A percentile compares a stretch with the other conserved stretches of the same genome.
Conservation (phyloP, 2,888 invertebrate genomes). For the Ernsta delagoae region DNA sequence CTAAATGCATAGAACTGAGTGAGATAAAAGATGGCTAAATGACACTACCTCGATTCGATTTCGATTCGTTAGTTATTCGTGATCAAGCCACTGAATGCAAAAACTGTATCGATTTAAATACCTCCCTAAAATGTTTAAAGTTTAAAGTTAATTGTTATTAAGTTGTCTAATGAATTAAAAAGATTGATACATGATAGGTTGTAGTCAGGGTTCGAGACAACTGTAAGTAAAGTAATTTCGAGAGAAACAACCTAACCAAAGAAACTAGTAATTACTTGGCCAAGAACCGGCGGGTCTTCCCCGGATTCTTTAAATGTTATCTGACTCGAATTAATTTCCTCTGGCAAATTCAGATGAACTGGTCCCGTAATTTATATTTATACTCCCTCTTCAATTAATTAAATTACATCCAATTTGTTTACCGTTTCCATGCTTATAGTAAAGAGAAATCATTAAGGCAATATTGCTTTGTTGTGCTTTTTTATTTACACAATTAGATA, state of each 20-base stretch:
- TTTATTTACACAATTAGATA: background rate
- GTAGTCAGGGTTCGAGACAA: no score
- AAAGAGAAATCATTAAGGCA: background rate
- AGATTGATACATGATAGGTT: no score
- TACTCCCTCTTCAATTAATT: conserved; percentile 9
- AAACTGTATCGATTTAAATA: no score
- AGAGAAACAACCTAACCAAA: background rate
- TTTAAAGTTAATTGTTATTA: no score
- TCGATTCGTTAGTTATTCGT: no score
- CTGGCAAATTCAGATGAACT: conserved; percentile 6
- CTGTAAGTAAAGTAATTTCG: no score
- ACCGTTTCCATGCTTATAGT: background rate
- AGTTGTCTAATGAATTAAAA: no score
- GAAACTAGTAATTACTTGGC: background rate
- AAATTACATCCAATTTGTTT: conserved; percentile 11
- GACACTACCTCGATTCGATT: no score
- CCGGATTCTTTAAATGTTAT: conserved; percentile 3
- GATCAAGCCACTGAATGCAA: no score
- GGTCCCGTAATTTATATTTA: conserved; percentile 1
- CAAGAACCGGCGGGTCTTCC: background rate
- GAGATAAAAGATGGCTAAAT: no score
- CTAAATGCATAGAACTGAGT: no score
- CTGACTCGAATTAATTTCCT: conserved; percentile 7
- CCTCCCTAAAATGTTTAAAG: no score
- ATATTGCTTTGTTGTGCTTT: background rate